Evolutionary conservation across 2,113 vertebrate species (phyloP).

Genomic region (Lampris megalopsis): DNA sequence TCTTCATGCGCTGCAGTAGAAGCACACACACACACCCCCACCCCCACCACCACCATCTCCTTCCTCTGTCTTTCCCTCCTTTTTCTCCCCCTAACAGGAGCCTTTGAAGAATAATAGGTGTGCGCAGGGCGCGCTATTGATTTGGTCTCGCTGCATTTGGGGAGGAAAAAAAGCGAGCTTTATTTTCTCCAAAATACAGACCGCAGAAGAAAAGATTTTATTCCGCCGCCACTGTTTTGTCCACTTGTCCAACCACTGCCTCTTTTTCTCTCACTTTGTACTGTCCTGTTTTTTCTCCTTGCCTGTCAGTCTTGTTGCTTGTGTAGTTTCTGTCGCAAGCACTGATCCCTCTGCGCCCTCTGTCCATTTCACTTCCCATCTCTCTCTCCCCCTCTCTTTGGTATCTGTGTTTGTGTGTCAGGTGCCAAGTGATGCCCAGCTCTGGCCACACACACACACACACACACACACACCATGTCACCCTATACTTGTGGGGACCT

Average conservation of each 20-base stretch:
- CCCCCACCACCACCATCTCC: background rate
- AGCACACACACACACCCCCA: background rate
- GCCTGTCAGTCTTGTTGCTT: conserved; percentile 31
- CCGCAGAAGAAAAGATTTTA: conserved; percentile 51
- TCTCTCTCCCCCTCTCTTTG: conserved; percentile 1
- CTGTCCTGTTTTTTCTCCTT: conserved; percentile 5
- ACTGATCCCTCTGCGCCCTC: background rate
- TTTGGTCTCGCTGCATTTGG: conserved; percentile 58
- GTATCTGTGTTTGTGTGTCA: background rate
- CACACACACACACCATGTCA: background rate
- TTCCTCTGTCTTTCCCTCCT: background rate
- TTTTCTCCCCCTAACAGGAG: conserved; percentile 41
- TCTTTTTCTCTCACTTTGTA: conserved; percentile 31
- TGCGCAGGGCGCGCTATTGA: conserved; percentile 71
- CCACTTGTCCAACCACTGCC: conserved; percentile 25
- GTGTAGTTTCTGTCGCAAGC: conserved; percentile 25
- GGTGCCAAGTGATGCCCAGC: background rate
- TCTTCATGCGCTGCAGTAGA: conserved; percentile 13
- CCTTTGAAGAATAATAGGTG: conserved; percentile 74
- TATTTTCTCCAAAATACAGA: conserved; percentile 72
- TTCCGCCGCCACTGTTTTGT: conserved; percentile 36
- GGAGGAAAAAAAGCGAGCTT: conserved; percentile 58
- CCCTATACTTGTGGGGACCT: no score
- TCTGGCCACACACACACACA: background rate
- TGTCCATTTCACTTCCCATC: conserved; percentile 3